phyloP scores from a whole-genome alignment of 1,140 invertebrate genomes.

The Bemisia tabaci region DNA sequence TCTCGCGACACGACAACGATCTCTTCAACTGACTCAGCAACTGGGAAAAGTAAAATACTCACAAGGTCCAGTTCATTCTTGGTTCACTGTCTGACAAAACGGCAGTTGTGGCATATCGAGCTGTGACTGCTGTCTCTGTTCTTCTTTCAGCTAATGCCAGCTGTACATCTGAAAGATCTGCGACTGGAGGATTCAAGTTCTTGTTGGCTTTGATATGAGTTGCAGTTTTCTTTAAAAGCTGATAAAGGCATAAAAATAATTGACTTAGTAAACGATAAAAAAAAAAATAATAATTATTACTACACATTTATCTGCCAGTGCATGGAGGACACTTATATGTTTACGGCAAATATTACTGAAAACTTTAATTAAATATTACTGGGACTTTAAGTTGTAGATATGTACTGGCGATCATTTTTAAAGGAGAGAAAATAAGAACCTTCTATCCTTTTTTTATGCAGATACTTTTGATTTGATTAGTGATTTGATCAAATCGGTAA shows the following conservation, averaged over 20 bases:
- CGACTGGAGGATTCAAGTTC: not conserved
- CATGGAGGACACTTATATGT: too few relatives aligned
- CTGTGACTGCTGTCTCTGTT: not conserved
- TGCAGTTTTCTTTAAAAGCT: slow-evolving; percentile 5
- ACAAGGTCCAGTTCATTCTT: not conserved
- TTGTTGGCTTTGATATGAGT: not conserved
- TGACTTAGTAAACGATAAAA: not conserved
- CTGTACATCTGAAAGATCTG: not conserved
- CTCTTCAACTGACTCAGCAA: too few relatives aligned
- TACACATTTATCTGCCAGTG: slow-evolving; percentile 4
- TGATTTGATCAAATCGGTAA: too few relatives aligned
- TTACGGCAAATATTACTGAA: too few relatives aligned
- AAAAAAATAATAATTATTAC: slow-evolving; percentile 1
- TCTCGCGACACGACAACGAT: too few relatives aligned
- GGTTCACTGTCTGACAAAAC: not conserved
- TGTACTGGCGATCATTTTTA: too few relatives aligned
- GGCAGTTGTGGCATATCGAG: not conserved
- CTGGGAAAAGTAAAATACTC: too few relatives aligned
- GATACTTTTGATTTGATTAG: too few relatives aligned
- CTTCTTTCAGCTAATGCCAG: not conserved
- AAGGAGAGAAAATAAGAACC: too few relatives aligned
- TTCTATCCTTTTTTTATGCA: too few relatives aligned
- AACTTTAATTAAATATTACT: too few relatives aligned
- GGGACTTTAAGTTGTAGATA: too few relatives aligned
- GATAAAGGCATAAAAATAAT: not conserved